These are phyloP conservation scores for Drosophila mimica DNA, from an alignment of 2,888 invertebrate species.

Conservation along the genomic window DNA sequence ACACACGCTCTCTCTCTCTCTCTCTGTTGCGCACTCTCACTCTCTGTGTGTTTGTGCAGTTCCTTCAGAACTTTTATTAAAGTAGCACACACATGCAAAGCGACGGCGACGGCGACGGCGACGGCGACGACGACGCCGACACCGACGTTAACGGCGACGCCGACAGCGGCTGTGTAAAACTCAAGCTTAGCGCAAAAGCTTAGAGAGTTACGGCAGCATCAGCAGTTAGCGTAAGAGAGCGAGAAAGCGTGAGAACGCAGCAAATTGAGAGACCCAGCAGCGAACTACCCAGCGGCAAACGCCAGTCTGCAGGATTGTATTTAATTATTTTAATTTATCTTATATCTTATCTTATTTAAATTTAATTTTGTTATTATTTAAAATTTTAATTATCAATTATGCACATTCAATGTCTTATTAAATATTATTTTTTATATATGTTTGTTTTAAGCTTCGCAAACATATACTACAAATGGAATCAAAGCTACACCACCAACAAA, in stretches of 20 bases:
- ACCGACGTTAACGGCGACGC: neutral
- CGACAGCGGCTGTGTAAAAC: neutral
- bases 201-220: neutral
- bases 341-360: neutral
- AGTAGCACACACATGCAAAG: neutral
- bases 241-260: neutral
- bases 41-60: slow-evolving; percentile 16
- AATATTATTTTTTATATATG: neutral
- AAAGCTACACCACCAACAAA: neutral
- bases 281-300: neutral
- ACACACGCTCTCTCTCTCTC: neutral
- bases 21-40: slow-evolving; percentile 23
- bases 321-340: neutral
- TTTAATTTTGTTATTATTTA: neutral
- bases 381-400: neutral
- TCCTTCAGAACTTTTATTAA: slow-evolving; percentile 52
- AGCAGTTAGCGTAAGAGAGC: neutral
- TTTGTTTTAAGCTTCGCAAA: neutral
- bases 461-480: neutral
- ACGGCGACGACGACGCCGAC: neutral
- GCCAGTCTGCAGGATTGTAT: neutral
- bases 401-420: neutral
- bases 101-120: neutral
- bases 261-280: neutral
- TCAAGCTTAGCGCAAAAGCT: neutral